phyloP scores from a whole-genome alignment of 2,888 invertebrate genomes.

The Eilema caniola region DNA sequence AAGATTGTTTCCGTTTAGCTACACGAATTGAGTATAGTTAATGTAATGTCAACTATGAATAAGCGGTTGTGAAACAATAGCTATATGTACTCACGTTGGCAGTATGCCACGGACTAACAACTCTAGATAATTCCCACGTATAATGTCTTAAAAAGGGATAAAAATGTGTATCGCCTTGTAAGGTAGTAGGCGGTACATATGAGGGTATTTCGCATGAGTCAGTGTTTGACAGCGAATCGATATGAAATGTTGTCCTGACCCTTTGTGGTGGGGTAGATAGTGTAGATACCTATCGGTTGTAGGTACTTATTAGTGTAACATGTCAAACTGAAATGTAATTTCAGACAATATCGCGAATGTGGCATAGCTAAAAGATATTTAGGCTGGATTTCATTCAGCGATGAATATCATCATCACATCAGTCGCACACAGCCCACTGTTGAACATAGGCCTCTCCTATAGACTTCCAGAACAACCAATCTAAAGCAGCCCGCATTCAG shows the following conservation, averaged over 20 bases:
- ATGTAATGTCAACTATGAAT: slow-evolving; percentile 59
- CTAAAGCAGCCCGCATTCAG: too few relatives aligned
- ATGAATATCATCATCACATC: too few relatives aligned
- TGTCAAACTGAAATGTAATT: slow-evolving; percentile 3
- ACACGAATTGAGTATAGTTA: too few relatives aligned
- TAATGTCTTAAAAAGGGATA: slow-evolving; percentile 68
- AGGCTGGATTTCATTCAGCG: too few relatives aligned
- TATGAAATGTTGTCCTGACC: slow-evolving; percentile 35
- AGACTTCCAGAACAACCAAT: too few relatives aligned
- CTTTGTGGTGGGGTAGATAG: slow-evolving; percentile 43
- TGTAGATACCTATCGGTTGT: slow-evolving; percentile 29
- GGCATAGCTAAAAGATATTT: too few relatives aligned
- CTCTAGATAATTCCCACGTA: slow-evolving; percentile 65
- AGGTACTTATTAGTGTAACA: slow-evolving; percentile 17
- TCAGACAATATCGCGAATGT: too few relatives aligned
- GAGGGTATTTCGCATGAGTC: slow-evolving; percentile 64
- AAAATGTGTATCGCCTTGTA: slow-evolving; percentile 72
- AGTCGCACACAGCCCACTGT: too few relatives aligned
- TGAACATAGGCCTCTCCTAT: too few relatives aligned
- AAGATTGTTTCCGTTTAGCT: too few relatives aligned
- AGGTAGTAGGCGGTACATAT: slow-evolving; percentile 57
- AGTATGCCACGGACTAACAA: slow-evolving; percentile 63
- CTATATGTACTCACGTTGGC: slow-evolving; percentile 52
- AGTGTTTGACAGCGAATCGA: slow-evolving; percentile 43
- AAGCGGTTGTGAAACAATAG: slow-evolving; percentile 68